Conservation (phyloP, 2,888 invertebrate species). For the Drosophila barbarae region DNA sequence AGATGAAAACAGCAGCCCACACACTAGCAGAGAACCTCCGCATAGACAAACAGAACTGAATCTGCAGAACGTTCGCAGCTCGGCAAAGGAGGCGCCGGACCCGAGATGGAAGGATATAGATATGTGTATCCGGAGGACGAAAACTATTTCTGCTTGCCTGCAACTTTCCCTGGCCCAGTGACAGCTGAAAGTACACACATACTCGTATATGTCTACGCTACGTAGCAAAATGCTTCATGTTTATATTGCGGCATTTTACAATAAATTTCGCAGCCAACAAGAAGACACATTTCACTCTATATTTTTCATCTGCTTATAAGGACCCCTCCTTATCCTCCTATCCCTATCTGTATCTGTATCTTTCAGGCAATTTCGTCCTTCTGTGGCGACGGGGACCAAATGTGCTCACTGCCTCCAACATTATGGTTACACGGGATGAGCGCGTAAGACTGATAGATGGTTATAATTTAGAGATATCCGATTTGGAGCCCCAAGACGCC, state of each 20-base stretch:
- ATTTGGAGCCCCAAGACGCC: constrained; percentile 85
- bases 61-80: constrained; percentile 60
- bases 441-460: constrained; percentile 86
- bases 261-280: constrained; percentile 59
- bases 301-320: constrained; percentile 32
- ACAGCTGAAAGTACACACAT: constrained; percentile 40
- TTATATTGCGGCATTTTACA: constrained; percentile 64
- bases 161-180: constrained; percentile 31
- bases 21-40: constrained; percentile 28
- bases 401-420: constrained; percentile 86
- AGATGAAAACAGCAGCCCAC: constrained; percentile 54
- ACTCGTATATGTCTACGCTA: constrained; percentile 20
- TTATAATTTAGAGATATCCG: constrained; percentile 86
- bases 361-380: constrained; percentile 84
- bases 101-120: constrained; percentile 41
- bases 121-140: constrained; percentile 34
- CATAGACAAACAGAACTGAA: constrained; percentile 63
- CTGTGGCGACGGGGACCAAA: constrained; percentile 86
- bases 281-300: constrained; percentile 38
- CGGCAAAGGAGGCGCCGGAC: constrained; percentile 39
- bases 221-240: constrained; percentile 54
- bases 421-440: constrained; percentile 86
- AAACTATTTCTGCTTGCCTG: constrained; percentile 29
- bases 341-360: constrained; percentile 17
- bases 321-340: neutral